Evolutionary conservation across 2,113 vertebrate genomes (phyloP), one percentile per base, ranked within the genome.

Genomic region (Salvelinus fontinalis): DNA sequence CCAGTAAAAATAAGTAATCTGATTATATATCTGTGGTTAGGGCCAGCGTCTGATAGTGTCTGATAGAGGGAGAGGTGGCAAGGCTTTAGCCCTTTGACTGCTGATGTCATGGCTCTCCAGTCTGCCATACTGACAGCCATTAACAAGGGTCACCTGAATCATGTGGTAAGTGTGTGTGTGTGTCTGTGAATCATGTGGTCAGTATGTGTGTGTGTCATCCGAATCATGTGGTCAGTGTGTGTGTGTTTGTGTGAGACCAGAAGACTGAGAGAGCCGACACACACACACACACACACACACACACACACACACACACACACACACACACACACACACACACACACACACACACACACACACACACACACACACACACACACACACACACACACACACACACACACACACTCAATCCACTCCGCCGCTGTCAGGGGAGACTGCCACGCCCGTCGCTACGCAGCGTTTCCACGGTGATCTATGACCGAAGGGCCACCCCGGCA

Each of bases 391-490:
- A 39, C 39, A 9, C 39, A 39, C 39, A 39, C 34, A 39, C 39
- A 44, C 39, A 49, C 67, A 44, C 71, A 66, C 54, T 81, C 77
- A 79, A 80, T 82, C 73, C 67, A 77, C 71, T 71, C 49, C 1
- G 4, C 5, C 4, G 62, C 70, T n/a, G 71, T 82, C 80, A 67
- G 72, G 67, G 74, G 65, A 67, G 73, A 57, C 75, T 34, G 22
- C 69, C 70, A 22, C 48, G 49, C 67, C 44, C 66, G 11, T 51
- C n/a, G n/a, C 79, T 7, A 44, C 7, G 78, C 79, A 78, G 78
- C 62, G 75, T 83, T 79, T 85, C 78, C 67, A 76, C 75, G 65
- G 83, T 90, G 90, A 92, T 92, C 75, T 90, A 92, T 81, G 84
- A 88, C 83, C 74, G 62, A 48, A 22, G 82, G 84, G 80, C 81